phyloP scores from a whole-genome alignment of 2,888 invertebrate genomes.

The Agonopterix heracliana region DNA sequence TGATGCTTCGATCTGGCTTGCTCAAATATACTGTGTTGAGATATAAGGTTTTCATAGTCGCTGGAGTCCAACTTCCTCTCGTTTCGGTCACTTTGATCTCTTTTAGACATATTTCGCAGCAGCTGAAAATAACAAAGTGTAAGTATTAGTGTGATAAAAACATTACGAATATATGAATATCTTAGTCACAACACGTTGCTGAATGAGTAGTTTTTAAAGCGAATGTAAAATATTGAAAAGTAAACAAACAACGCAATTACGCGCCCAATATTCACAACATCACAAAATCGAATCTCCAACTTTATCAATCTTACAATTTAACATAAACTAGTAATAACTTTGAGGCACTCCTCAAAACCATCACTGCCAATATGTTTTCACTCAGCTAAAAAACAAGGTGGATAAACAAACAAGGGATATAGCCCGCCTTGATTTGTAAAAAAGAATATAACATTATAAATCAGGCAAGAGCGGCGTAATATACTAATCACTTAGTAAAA shows the following conservation, averaged over 20 bases:
- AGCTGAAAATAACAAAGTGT: conserved; percentile 25
- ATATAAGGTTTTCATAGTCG: conserved; percentile 69
- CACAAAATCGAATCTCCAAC: not conserved
- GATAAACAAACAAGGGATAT: conserved; percentile 18
- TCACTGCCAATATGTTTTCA: no score
- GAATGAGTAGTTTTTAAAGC: no score
- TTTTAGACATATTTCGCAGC: conserved; percentile 61
- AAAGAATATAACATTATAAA: no score
- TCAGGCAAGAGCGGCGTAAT: no score
- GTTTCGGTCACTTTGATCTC: conserved; percentile 63
- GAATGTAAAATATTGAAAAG: conserved; percentile 18
- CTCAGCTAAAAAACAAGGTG: conserved; percentile 4
- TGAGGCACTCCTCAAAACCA: no score
- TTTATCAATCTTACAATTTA: no score
- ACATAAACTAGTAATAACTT: no score
- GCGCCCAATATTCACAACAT: conserved; percentile 33
- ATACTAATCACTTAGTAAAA: no score
- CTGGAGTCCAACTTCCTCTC: conserved; percentile 67
- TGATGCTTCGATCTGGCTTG: conserved; percentile 59
- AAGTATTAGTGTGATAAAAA: not conserved
- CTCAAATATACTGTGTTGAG: conserved; percentile 71
- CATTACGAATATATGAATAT: not conserved
- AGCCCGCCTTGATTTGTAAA: not conserved
- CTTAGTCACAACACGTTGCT: not conserved
- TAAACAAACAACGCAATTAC: conserved; percentile 70